These are phyloP conservation scores for Paramormyrops hopkinsi DNA, from an alignment of 2,797 vertebrate genomes.

Conservation along the genomic window DNA sequence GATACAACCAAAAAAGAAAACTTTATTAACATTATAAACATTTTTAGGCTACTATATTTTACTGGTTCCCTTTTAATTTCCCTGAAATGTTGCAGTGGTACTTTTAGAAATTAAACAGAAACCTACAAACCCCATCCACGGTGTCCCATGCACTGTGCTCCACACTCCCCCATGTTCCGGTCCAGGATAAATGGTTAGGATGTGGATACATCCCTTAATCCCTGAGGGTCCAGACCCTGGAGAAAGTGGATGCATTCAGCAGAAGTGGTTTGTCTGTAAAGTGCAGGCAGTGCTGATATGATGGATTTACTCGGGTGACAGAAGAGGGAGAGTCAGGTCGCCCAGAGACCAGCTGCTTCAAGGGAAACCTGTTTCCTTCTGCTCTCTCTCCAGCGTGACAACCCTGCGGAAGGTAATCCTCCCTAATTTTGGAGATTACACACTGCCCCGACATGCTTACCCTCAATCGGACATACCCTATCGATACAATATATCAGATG, in stretches of 20 bases:
- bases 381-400: neutral
- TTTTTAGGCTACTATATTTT: neutral
- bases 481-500: conserved; percentile 3
- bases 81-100: neutral
- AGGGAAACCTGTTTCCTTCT: neutral
- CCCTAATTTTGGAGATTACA: conserved; percentile 20
- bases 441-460: conserved; percentile 16
- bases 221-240: neutral
- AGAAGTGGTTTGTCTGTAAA: neutral
- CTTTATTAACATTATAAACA: neutral
- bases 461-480: conserved; percentile 16
- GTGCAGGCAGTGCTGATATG: neutral
- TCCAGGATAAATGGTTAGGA: neutral
- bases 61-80: neutral
- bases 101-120: neutral
- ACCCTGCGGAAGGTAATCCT: conserved; percentile 21
- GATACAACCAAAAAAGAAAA: neutral
- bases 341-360: neutral
- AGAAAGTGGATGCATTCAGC: neutral
- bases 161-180: neutral
- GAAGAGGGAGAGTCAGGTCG: neutral
- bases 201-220: neutral
- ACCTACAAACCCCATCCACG: neutral
- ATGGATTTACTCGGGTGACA: neutral
- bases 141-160: neutral